Evolutionary conservation across 2,797 vertebrate species (phyloP).

Genomic region (Percopsis omiscomaycus): DNA sequence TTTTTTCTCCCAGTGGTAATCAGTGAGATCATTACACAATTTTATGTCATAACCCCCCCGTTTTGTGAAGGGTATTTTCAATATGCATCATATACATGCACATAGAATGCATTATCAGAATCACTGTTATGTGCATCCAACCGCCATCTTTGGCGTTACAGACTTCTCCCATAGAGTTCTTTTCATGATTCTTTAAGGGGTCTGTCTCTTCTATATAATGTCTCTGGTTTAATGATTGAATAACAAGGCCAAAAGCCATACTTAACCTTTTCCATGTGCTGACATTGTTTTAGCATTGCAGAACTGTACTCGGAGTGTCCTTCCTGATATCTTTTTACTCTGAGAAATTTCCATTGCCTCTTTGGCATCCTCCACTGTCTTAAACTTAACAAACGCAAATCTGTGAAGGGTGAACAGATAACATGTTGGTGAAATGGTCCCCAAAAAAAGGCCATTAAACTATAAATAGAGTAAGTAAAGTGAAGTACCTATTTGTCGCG

Average conservation of each 20-base stretch:
- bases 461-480: background rate
- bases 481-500: conserved; percentile 78
- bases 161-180: too few relatives aligned
- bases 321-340: conserved; percentile 81
- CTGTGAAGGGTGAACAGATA: conserved; percentile 58
- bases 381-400: conserved; percentile 86
- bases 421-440: background rate
- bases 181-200: too few relatives aligned
- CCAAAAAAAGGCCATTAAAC: background rate
- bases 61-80: too few relatives aligned
- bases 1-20: too few relatives aligned
- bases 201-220: too few relatives aligned
- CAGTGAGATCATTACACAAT: too few relatives aligned
- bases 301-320: conserved; percentile 77
- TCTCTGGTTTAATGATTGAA: background rate
- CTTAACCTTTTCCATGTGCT: conserved; percentile 58
- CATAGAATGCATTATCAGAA: too few relatives aligned
- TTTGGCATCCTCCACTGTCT: conserved; percentile 80
- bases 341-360: conserved; percentile 81
- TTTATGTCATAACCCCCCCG: too few relatives aligned
- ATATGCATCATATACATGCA: too few relatives aligned
- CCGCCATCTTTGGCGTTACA: too few relatives aligned
- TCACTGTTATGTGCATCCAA: background rate
- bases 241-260: conserved; percentile 53
- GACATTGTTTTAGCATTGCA: conserved; percentile 29